Evolutionary conservation across 1,140 invertebrate species (phyloP).

Genomic region (Drosophila azteca): DNA sequence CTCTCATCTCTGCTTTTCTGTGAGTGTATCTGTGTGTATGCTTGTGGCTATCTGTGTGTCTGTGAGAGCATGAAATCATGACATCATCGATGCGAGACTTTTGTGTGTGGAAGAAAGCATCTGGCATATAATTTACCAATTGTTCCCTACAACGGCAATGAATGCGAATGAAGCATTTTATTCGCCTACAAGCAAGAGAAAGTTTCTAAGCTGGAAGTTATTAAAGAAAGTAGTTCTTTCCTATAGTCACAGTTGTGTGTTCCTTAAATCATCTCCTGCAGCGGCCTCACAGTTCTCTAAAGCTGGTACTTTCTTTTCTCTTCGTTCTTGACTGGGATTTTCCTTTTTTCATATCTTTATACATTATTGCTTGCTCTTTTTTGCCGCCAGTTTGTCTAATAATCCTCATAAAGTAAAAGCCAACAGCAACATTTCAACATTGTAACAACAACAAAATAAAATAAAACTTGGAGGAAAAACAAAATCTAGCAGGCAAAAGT

Average conservation of each 20-base stretch:
- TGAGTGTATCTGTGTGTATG: too few relatives aligned
- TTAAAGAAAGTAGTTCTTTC: not conserved
- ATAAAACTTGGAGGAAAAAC: not conserved
- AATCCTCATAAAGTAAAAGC: constrained; percentile 48
- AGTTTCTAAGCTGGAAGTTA: constrained; percentile 4
- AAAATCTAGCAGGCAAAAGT: constrained; percentile 3
- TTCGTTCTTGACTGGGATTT: constrained; percentile 38
- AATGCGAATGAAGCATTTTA: not conserved
- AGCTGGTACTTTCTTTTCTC: not conserved
- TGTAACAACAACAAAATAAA: constrained; percentile 7
- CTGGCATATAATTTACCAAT: constrained; percentile 25
- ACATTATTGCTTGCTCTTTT: not conserved
- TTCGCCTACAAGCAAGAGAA: not conserved
- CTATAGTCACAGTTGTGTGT: not conserved
- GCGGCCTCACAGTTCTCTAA: constrained; percentile 19
- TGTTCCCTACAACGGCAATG: constrained; percentile 14
- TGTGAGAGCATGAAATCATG: constrained; percentile 31
- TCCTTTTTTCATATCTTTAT: not conserved
- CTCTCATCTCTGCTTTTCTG: constrained; percentile 7
- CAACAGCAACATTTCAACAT: constrained; percentile 32
- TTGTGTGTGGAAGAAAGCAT: constrained; percentile 39
- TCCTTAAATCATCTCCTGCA: not conserved
- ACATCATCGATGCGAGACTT: constrained; percentile 42
- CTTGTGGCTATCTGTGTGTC: too few relatives aligned
- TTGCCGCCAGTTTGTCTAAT: constrained; percentile 61